Percentiles rank a stretch among this genome's conserved stretches.
phyloP scores from a whole-genome alignment of 1,140 invertebrate genomes.

The Eufriesea mexicana region DNA sequence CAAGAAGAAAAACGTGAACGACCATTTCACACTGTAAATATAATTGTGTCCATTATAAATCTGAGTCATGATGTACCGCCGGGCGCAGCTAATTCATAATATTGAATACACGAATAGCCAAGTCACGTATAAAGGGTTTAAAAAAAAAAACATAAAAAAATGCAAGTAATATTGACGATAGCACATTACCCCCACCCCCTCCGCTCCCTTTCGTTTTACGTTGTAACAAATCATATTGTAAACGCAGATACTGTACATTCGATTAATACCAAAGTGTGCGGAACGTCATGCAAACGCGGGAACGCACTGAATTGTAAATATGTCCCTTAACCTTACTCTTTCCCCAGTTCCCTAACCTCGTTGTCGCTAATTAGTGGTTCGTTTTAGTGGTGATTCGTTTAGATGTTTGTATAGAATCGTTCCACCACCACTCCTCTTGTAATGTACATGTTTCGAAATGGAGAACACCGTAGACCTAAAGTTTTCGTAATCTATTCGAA shows the following conservation, averaged over 20 bases:
- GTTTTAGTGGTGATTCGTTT: conserved; percentile 52
- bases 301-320: conserved; percentile 71
- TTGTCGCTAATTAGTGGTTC: conserved; percentile 50
- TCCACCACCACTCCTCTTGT: conserved; percentile 61
- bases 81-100: conserved; percentile 14
- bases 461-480: conserved; percentile 62
- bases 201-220: background rate
- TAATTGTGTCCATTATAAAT: conserved; percentile 13
- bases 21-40: conserved; percentile 10
- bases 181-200: conserved; percentile 5
- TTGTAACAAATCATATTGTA: conserved; percentile 28
- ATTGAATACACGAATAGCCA: conserved; percentile 26
- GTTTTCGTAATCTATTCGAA: conserved; percentile 69
- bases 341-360: background rate
- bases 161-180: conserved; percentile 32
- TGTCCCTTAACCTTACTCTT: background rate
- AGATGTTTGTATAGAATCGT: conserved; percentile 59
- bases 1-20: background rate
- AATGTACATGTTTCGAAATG: conserved; percentile 52
- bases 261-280: conserved; percentile 75
- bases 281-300: conserved; percentile 57
- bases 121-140: conserved; percentile 18
- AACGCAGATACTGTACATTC: conserved; percentile 56
- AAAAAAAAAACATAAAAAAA: background rate
- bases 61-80: background rate